phyloP scores from a whole-genome alignment of 2,113 vertebrate genomes.

The Gymnogyps californianus region DNA sequence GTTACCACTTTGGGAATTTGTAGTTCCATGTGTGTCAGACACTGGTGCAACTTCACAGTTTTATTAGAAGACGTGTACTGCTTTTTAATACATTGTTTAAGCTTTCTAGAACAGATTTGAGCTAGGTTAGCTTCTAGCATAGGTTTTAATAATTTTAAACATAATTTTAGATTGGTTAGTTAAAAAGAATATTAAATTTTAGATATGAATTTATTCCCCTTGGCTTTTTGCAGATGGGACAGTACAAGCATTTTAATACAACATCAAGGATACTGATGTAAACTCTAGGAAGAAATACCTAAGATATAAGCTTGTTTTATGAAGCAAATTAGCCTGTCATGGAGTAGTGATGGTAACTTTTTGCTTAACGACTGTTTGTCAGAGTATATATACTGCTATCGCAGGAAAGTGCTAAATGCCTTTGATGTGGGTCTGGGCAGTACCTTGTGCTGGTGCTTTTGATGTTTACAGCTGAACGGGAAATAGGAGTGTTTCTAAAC shows the following conservation, averaged over 20 bases:
- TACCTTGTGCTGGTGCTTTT: neutral
- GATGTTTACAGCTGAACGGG: neutral
- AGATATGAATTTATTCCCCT: neutral
- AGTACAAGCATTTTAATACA: neutral
- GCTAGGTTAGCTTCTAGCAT: neutral
- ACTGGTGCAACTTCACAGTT: neutral
- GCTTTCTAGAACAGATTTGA: neutral
- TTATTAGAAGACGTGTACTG: neutral
- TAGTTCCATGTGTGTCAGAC: neutral
- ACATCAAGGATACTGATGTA: neutral
- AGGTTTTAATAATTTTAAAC: neutral
- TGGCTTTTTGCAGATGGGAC: neutral
- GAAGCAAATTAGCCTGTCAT: neutral
- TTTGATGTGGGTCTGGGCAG: neutral
- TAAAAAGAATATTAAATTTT: neutral
- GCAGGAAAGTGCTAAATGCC: neutral
- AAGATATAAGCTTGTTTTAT: neutral
- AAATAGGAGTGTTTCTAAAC: neutral
- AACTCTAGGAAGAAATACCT: neutral
- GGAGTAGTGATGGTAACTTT: neutral
- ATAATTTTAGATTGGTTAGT: neutral
- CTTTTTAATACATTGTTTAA: neutral
- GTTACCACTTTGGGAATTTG: neutral
- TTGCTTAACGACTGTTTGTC: neutral
- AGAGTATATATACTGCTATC: neutral